These are phyloP conservation scores for Phaethornis superciliosus DNA, from an alignment of 2,113 vertebrate species.

Conservation along the genomic window DNA sequence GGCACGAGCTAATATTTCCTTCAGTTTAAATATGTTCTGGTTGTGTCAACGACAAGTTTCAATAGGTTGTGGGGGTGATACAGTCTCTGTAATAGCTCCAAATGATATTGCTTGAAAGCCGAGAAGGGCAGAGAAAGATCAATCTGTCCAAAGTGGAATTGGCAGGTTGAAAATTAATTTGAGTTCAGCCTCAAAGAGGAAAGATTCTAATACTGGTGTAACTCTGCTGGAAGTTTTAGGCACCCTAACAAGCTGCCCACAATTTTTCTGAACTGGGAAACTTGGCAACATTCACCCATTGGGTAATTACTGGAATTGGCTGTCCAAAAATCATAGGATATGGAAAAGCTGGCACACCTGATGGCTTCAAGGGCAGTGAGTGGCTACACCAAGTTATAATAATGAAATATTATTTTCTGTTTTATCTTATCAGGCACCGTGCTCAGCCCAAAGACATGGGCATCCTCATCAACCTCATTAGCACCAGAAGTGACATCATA, in stretches of 20 bases:
- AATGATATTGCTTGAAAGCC: neutral
- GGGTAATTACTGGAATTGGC: neutral
- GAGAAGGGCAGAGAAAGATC: neutral
- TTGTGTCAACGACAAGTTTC: neutral
- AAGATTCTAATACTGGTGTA: neutral
- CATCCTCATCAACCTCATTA: rapidly evolving
- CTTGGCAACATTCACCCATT: rapidly evolving
- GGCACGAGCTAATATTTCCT: neutral
- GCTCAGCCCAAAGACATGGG: neutral
- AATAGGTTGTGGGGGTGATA: neutral
- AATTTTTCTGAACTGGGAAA: neutral
- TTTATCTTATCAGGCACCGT: neutral
- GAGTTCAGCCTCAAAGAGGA: neutral
- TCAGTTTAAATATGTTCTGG: neutral
- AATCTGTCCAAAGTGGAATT: neutral
- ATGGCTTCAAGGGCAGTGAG: too few species aligned
- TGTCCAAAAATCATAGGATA: neutral
- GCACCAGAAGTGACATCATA: neutral
- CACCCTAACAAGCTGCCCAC: neutral
- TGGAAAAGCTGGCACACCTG: too few species aligned
- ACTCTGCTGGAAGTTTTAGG: neutral
- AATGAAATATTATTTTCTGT: neutral
- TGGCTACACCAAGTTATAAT: too few species aligned
- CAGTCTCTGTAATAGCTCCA: neutral
- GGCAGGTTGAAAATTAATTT: neutral